Evolutionary conservation across 2,888 invertebrate genomes (phyloP), one percentile per base, ranked within the genome.

Genomic region (Ditylenchus weischeri): DNA sequence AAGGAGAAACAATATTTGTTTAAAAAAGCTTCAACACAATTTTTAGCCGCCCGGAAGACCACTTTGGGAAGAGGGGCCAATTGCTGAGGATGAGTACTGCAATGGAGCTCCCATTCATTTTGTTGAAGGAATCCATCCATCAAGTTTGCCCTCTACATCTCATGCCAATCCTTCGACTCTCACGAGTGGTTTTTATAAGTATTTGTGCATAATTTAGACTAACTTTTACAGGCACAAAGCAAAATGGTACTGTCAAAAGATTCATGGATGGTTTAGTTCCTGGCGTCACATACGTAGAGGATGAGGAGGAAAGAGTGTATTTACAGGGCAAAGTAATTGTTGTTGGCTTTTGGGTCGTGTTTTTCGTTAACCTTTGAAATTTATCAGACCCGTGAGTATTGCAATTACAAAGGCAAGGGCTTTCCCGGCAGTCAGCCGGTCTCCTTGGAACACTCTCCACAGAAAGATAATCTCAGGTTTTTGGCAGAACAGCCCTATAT

Each of bases 391-490:
- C 48, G 57, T 23, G 48, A 10, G 23, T 67, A 58, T 21, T 67
- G 67, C 57, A 36, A 57, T 18, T 67, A 57, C 23, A 68, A 68
- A 18, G 85, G 85, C 6, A 87, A 87, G 19, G 93, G 91, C 0
- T 98, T 99, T 85, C 95, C 96, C 0, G 98, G 98, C 0, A 89
- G 90, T 2, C 98, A 99, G 83, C 98, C 98, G 0, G 93, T 99
- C 0, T 95, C 95, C 0, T 93, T 99, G 93, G 91, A 92, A 64
- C 50, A 51, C 11, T 69, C 72, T 15, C 74, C 75, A 10, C 69
- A 74, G 50, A 66, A 72, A 13, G 66, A 80, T 62, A 99, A 99
- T 84, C 86, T 98, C 59, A 84, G 84, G 62, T 86, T 90, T 15
- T 85, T 99, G 4, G 86, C 88, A 43, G 85, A 89, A 74, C 91